Evolutionary conservation across 1,140 invertebrate genomes (phyloP).

Genomic region (Drosophila ercepeae): DNA sequence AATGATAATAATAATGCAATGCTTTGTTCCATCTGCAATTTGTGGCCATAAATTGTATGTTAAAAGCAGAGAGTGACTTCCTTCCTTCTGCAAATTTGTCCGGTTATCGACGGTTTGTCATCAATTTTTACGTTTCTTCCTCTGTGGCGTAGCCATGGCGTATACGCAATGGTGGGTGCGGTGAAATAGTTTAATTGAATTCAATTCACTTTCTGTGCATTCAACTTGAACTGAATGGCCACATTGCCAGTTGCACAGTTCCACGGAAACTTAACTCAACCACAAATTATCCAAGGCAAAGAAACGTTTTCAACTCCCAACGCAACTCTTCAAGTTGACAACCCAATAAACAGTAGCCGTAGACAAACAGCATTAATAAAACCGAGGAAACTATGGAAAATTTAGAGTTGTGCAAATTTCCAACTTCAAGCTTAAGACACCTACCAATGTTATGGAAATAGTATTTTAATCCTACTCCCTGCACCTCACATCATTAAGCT

Average conservation of each 20-base stretch:
- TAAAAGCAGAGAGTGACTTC: conserved; percentile 2
- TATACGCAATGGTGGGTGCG: conserved; percentile 52
- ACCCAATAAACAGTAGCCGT: conserved; percentile 43
- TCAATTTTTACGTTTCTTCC: neutral
- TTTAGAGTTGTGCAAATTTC: neutral
- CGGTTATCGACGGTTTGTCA: conserved; percentile 10
- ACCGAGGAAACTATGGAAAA: neutral
- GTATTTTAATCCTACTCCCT: neutral
- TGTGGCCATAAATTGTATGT: conserved; percentile 5
- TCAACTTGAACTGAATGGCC: conserved; percentile 63
- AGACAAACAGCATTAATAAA: conserved; percentile 27
- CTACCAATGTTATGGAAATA: neutral
- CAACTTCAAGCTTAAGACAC: neutral
- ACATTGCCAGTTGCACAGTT: conserved; percentile 57
- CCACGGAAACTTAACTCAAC: conserved; percentile 38
- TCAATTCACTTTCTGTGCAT: conserved; percentile 53
- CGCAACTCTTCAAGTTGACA: conserved; percentile 66
- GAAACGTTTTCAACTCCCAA: conserved; percentile 31
- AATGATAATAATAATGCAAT: conserved; percentile 20
- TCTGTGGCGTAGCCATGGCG: conserved; percentile 10
- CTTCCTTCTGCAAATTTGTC: conserved; percentile 51
- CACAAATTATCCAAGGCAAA: conserved; percentile 54
- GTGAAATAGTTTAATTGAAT: conserved; percentile 17
- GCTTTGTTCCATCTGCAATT: conserved; percentile 7
- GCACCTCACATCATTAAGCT: conserved; percentile 5